Evolutionary conservation across 2,888 invertebrate genomes (phyloP), one percentile per base, ranked within the genome.

Genomic region (Macrophya annulata): DNA sequence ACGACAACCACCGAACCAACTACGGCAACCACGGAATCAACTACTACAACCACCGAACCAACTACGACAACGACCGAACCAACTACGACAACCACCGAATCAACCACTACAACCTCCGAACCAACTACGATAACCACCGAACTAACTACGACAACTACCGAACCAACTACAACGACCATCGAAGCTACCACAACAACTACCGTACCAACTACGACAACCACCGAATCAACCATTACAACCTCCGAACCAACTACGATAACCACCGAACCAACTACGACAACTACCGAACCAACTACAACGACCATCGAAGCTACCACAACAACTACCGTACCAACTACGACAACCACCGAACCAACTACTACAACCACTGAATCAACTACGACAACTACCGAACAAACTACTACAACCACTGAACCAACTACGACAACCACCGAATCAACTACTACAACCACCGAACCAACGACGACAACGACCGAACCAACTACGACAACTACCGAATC

Each of bases 131-230:
- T 37, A 25, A 45, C 48, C 17, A n/a, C 9, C 8, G 83, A 83
- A 31, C 31, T 4, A 59, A 31, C 51, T 55, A 55, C 77, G 15
- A 77, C 84, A 4, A 85, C 77, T 0, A 45, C 43, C 1, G 74
- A 37, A 10, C 15, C 85, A 3, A 48, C 84, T 10, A 37, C 59
- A 9, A 74, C 0, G 15, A 65, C 40, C 5, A 84, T 45, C 8
- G 12, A 25, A 5, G 12, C 31, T 0, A 71, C 79, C 2, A 62
- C 21, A 0, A 65, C 40, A 0, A 79, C 71, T 2, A 82, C 72
- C 12, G 76, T n/a, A 40, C 10, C 37, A 59, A 17, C 85, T 51
- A 85, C 77, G 5, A 59, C 85, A 10, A 79, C 85, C 8, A 65
- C 25, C 10, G 48, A 21, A 17, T 9, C 79, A 9, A 77, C 85